These are phyloP conservation scores for Corythornis madagascariensis DNA, from an alignment of 2,113 vertebrate genomes.

Conservation along the genomic window DNA sequence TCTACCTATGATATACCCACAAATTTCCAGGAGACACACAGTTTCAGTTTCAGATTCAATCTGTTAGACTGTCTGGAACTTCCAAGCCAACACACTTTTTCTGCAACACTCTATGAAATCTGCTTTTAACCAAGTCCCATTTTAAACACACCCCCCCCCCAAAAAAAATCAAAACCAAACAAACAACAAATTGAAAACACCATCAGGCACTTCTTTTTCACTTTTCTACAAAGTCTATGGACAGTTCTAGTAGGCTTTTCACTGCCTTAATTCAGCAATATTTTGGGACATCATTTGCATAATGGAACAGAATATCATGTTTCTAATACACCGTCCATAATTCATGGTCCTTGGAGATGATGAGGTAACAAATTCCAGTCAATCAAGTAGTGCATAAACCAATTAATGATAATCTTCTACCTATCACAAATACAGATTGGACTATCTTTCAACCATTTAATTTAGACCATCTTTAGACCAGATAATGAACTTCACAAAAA, in stretches of 20 bases:
- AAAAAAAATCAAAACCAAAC: neutral
- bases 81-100: neutral
- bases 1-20: neutral
- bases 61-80: neutral
- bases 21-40: neutral
- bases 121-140: neutral
- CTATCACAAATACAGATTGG: neutral
- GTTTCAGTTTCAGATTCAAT: neutral
- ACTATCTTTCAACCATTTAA: neutral
- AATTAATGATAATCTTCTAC: neutral
- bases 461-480: neutral
- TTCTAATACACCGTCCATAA: neutral
- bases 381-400: neutral
- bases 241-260: neutral
- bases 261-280: neutral
- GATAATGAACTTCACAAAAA: constrained; percentile 2
- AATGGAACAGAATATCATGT: neutral
- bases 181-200: neutral
- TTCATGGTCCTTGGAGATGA: neutral
- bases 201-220: neutral
- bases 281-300: neutral
- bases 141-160: neutral
- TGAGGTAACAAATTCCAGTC: neutral
- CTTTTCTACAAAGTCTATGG: neutral
- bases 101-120: neutral